Percentiles rank a stretch among this genome's conserved stretches.
phyloP scores from a whole-genome alignment of 2,888 invertebrate genomes.

The Aleiodes testaceus region DNA sequence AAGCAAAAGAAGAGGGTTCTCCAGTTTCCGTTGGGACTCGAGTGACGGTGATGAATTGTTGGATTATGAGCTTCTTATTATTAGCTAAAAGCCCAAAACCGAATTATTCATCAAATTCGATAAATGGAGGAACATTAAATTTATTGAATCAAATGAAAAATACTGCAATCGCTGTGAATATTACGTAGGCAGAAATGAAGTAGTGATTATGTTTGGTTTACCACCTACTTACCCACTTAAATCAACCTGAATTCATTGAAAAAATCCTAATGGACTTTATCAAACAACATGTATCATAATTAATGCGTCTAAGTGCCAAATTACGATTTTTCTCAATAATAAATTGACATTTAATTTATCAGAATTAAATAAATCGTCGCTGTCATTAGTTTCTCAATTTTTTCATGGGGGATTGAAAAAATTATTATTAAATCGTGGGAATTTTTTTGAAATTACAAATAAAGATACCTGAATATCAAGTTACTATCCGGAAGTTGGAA shows the following conservation, averaged over 20 bases:
- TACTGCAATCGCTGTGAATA: not conserved
- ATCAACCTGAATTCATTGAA: slow-evolving; percentile 31
- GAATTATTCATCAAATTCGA: too few relatives aligned
- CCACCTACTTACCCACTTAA: slow-evolving; percentile 53
- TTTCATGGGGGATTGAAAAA: not conserved
- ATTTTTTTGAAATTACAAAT: slow-evolving; percentile 8
- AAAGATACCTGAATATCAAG: slow-evolving; percentile 17
- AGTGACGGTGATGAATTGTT: slow-evolving; percentile 19
- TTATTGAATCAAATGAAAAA: too few relatives aligned
- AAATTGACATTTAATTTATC: slow-evolving; percentile 14
- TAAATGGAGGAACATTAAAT: too few relatives aligned
- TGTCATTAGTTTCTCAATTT: not conserved
- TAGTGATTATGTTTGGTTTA: slow-evolving; percentile 47
- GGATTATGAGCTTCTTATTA: slow-evolving; percentile 1
- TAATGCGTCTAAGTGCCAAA: slow-evolving; percentile 44
- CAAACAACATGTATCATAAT: slow-evolving; percentile 50
- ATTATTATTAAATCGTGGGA: not conserved
- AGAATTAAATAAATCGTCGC: slow-evolving; percentile 4
- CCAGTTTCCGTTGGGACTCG: slow-evolving; percentile 3
- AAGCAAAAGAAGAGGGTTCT: slow-evolving; percentile 11
- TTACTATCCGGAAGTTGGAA: slow-evolving; percentile 36
- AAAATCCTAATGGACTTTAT: slow-evolving; percentile 34
- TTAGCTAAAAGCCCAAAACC: not conserved
- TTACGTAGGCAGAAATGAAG: slow-evolving; percentile 18
- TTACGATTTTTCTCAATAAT: not conserved